Base-by-base conservation (phyloP, 2,113 vertebrate species). In the Macquaria australasica region DNA sequence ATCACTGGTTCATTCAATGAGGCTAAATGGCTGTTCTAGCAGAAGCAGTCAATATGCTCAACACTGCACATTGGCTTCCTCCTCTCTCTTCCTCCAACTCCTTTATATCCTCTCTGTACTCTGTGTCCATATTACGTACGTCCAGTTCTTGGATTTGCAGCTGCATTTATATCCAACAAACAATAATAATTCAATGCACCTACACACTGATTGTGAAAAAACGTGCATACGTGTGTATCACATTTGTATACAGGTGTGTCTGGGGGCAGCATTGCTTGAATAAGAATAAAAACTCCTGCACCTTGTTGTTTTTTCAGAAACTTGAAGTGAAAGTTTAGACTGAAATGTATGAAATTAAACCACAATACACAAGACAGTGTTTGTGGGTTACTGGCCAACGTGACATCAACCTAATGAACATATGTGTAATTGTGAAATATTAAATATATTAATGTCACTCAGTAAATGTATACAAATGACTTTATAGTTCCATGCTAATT, bases 31-130 rank as follows among this genome's bases (percentile, higher is more conserved):
- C 84, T 87, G 82, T 67, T 93, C 79, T 91, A 91, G 89, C 93
- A 90, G 91, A 93, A 95, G 76, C 76, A 58, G 87, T 93, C 93
- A 88, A 91, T 94, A 91, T 92, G 94, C 67, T 91, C 81, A 59
- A 58, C 66, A 23, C 78, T 89, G 74, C 81, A 84, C 81, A 55
- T 23, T 39, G 71, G 81, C 64, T 67, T 73, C 58, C 62, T 77
- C 41, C 55, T 62, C 51, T 64, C 41, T 66, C 37, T 18, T 31
- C 48, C 64, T 66, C 55, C 41, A 18, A 28, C 77, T 68, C 58
- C 31, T 60, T 79, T 56, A 50, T 62, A 5, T 68, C 77, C 69
- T 43, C 58, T 63, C 67, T 71, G 3, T 70, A 20, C 48, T 70
- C 41, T 56, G 2, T 74, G 58, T 51, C 50, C 21, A 31, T 12